Conservation (phyloP, 2,797 vertebrate species). For the Ciconia nigra region DNA sequence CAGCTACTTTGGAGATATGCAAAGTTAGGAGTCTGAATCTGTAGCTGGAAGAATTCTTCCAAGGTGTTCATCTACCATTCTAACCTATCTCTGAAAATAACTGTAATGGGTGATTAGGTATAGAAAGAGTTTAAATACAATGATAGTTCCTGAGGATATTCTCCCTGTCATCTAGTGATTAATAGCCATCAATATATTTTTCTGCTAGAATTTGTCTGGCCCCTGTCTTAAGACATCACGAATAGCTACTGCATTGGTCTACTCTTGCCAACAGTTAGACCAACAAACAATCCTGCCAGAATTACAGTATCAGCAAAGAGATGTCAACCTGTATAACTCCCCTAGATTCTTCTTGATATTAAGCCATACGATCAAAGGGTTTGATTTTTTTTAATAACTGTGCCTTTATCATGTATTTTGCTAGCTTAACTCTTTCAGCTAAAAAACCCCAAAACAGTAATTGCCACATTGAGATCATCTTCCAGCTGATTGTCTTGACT, state of each 20-base stretch:
- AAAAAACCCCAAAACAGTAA: background rate
- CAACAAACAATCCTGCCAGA: background rate
- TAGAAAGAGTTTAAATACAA: background rate
- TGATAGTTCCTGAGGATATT: background rate
- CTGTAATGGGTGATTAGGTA: background rate
- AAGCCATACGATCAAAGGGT: background rate
- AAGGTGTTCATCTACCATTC: accelerated
- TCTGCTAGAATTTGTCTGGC: background rate
- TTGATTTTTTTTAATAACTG: background rate
- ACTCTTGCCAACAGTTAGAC: background rate
- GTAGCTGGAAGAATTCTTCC: background rate
- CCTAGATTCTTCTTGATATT: background rate
- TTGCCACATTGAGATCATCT: background rate
- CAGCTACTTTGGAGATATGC: background rate
- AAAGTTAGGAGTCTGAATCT: background rate
- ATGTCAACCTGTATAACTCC: background rate
- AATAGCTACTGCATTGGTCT: background rate
- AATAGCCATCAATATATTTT: background rate
- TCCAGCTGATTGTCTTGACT: background rate
- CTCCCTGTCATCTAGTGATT: background rate
- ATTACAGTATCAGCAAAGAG: background rate
- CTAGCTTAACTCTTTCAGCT: background rate
- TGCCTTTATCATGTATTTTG: background rate
- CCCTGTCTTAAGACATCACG: background rate
- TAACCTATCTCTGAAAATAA: background rate